Base-by-base conservation (phyloP, 2,113 vertebrate species). In the Ceratotherium simum region DNA sequence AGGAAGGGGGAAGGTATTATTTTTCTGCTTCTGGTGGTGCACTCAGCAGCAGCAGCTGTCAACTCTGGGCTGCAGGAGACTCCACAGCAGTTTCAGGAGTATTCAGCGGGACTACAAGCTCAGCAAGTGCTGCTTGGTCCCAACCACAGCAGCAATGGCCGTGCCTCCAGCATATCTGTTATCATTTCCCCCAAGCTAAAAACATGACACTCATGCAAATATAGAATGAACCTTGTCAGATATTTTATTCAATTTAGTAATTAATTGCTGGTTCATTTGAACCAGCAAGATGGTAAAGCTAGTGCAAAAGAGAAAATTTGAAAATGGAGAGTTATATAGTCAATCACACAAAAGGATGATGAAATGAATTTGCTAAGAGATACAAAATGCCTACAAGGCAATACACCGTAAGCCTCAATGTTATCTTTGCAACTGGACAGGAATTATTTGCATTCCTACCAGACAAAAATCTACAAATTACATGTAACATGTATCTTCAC, bases 281-380 rank as follows among this genome's bases (percentile, higher is more conserved):
- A 36, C 14, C 31, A 46, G n/a, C 3, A 54, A 91, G 7, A 85
- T 31, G 27, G 0, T 42, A 72, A 67, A 17, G 10, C 23, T 75
- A 5, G 27, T 60, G 51, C 27, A 84, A 94, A 95, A 83, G 17
- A 84, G 27, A 94, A 14, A 94, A 81, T 67, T 76, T 89, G 62
- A 64, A 70, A 95, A 92, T 91, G 13, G 16, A 27, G 58, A 48
- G 83, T 36, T 86, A 67, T 27, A 5, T 2, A 95, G 69, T 39
- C 27, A 69, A 8, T 46, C 51, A 94, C 18, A 90, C 46, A 88
- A 79, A 97, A 54, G 2, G 29, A 73, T 82, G 12, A 39, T 84
- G 42, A 95, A 89, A 91, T 95, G 17, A 67, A 75, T 91, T 89
- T 95, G 31, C 54, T 96, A 88, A 85, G 36, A 67, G 9, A 48